Conservation (phyloP, 2,113 vertebrate genomes). For the Archilochus colubris region DNA sequence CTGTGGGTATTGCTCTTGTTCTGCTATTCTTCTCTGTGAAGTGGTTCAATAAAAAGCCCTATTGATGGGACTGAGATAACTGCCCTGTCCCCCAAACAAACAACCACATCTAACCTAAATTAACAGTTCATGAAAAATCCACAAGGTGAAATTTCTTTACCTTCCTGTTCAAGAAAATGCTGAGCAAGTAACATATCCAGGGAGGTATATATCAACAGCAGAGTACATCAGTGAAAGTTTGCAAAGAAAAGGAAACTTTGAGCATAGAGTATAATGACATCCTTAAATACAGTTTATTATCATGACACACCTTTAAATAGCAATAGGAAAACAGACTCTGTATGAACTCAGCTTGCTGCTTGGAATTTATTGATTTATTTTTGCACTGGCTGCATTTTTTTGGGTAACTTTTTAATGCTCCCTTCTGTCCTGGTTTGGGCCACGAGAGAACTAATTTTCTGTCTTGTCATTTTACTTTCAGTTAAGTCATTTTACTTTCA, state of each 20-base stretch:
- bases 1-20: not conserved
- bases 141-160: not conserved
- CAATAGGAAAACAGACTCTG: not conserved
- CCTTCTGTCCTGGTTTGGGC: too few relatives aligned
- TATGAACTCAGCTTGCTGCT: not conserved
- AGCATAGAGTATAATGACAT: not conserved
- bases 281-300: not conserved
- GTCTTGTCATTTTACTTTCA: too few relatives aligned
- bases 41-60: not conserved
- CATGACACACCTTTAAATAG: not conserved
- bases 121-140: not conserved
- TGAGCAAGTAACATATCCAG: not conserved
- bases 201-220: not conserved
- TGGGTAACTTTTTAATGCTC: not conserved
- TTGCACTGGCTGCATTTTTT: not conserved
- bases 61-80: not conserved
- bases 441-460: too few relatives aligned
- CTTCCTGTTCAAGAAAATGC: not conserved
- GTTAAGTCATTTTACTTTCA: too few relatives aligned
- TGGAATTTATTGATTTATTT: not conserved
- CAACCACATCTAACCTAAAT: not conserved
- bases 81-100: not conserved
- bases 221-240: not conserved
- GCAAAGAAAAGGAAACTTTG: not conserved
- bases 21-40: not conserved